Conservation (phyloP, 2,888 invertebrate species). For the Phlogophora meticulosa region DNA sequence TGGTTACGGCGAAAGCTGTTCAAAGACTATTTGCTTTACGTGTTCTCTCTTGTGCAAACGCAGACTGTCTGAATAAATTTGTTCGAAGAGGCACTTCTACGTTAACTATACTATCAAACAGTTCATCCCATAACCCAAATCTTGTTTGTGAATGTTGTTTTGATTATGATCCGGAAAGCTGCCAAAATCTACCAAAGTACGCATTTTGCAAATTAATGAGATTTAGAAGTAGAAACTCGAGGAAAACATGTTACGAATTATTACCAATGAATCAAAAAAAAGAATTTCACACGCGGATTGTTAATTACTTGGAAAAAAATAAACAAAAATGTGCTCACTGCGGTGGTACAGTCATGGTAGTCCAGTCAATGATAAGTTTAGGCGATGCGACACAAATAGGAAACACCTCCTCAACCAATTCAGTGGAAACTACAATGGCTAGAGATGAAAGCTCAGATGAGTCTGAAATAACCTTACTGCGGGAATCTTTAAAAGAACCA, state of each 20-base stretch:
- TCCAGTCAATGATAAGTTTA: slow-evolving; percentile 75
- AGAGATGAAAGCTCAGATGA: slow-evolving; percentile 35
- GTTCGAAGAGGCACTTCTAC: slow-evolving; percentile 65
- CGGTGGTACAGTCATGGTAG: slow-evolving; percentile 82
- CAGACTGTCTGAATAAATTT: slow-evolving; percentile 66
- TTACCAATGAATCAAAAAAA: slow-evolving; percentile 90
- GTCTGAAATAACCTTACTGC: slow-evolving; percentile 11
- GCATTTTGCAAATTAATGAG: slow-evolving; percentile 91
- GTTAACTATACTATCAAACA: slow-evolving; percentile 56
- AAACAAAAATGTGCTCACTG: slow-evolving; percentile 89
- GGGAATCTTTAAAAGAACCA: slow-evolving; percentile 18
- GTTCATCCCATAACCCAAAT: slow-evolving; percentile 57
- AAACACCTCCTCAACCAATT: slow-evolving; percentile 7
- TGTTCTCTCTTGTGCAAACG: slow-evolving; percentile 90
- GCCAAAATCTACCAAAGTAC: slow-evolving; percentile 86
- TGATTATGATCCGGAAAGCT: slow-evolving; percentile 78
- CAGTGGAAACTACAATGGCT: not conserved
- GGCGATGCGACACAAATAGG: slow-evolving; percentile 23
- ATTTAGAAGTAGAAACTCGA: slow-evolving; percentile 89
- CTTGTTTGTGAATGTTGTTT: slow-evolving; percentile 83
- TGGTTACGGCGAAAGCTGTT: slow-evolving; percentile 89
- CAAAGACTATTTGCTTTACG: slow-evolving; percentile 90
- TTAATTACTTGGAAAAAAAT: slow-evolving; percentile 87
- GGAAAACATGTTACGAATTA: slow-evolving; percentile 89
- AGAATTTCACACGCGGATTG: slow-evolving; percentile 89